Conservation (phyloP, 2,113 vertebrate genomes). For the Ailuropoda melanoleuca region DNA sequence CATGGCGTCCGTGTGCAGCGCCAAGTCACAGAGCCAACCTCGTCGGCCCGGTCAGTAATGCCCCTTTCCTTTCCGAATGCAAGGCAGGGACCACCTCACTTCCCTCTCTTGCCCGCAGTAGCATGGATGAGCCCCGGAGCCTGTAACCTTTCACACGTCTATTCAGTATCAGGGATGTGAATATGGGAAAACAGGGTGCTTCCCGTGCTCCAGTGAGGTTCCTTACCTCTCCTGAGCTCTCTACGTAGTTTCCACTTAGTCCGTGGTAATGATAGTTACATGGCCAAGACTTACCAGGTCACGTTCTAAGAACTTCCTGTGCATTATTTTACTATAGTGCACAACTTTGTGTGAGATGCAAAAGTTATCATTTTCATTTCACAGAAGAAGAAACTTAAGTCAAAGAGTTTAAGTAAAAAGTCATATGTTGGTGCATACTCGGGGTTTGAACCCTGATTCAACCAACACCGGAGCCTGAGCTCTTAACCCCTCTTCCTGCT, state of each 20-base stretch:
- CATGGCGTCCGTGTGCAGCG: conserved; percentile 92
- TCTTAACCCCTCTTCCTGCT: neutral
- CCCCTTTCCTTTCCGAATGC: neutral
- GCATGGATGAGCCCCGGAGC: neutral
- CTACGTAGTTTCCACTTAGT: neutral
- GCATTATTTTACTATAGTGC: neutral
- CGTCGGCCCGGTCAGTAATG: conserved; percentile 90
- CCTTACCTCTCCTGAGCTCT: neutral
- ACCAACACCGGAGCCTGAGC: neutral
- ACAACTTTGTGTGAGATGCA: neutral
- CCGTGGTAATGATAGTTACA: neutral
- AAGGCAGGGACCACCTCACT: neutral
- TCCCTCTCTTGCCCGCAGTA: neutral
- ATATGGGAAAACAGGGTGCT: neutral
- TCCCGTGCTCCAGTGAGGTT: neutral
- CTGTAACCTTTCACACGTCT: neutral
- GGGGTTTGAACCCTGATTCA: neutral
- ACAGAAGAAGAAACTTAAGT: conserved; percentile 15
- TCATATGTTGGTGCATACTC: neutral
- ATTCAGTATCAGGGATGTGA: neutral
- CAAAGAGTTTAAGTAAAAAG: neutral
- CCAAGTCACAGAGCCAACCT: conserved; percentile 93
- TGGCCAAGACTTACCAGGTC: neutral
- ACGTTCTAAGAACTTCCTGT: neutral
- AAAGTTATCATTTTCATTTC: conserved; percentile 19